Base-by-base conservation (phyloP, 2,797 vertebrate genomes). In the Astyanax mexicanus region DNA sequence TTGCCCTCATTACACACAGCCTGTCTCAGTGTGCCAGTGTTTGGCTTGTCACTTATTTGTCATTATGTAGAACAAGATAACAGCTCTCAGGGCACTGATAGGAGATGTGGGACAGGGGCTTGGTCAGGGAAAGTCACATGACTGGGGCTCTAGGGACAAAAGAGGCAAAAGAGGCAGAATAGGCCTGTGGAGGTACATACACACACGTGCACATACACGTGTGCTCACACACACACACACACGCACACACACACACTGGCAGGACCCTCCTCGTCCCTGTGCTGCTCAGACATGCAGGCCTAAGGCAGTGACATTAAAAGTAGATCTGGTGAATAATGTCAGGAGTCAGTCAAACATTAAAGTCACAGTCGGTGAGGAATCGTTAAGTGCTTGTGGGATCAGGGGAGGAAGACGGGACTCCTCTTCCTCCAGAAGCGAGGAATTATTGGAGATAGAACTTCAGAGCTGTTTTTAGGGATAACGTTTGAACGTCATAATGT, bases 341-440 rank as follows among this genome's bases (percentile, higher is more conserved):
- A 76, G 84, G 86, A 70, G 85, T 82, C 85, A 79, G 86, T 91
- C 87, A 91, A 89, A 90, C 88, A 90, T 91, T 89, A 89, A 90
- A 85, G 84, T 78, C 84, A 68, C 84, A 82, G 78, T 83, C 69
- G 86, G 87, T 84, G 69, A 79, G 86, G 87, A 89, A 85, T 88
- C 85, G 80, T 83, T 68, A 85, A 84, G 86, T 84, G 80, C 81
- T 84, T 60, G 11, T 79, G 80, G 85, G 77, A 65, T 23, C 40
- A 0, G 83, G 67, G 66, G 21, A 72, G 40, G 55, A 77, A 57
- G 32, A 72, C 44, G 45, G 45, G 42, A n/a, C 65, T 67, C 65
- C 29, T 67, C 65, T 49, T 49, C n/a, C 27, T 67, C 27, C 44
- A 67, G 7, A 49, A 32, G 15, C 4, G 4, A 4, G n/a, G 40